Percentiles rank a stretch among this genome's conserved stretches.
Conservation (phyloP, 2,113 vertebrate genomes). For the Salvator merianae region DNA sequence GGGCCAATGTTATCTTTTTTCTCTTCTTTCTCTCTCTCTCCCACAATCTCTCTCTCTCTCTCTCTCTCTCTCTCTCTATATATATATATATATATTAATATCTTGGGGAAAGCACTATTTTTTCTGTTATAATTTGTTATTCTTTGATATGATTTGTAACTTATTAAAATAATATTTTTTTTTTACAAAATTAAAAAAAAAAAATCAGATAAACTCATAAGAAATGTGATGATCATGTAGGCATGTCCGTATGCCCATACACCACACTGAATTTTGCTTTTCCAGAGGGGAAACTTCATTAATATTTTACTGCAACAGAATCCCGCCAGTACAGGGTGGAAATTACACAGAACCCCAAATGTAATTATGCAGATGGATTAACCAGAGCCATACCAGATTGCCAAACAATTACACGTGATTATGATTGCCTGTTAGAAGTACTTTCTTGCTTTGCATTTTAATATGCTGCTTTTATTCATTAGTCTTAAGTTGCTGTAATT, state of each 20-base stretch:
- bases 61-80: no score
- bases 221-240: no score
- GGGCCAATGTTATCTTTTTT: no score
- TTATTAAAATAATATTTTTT: no score
- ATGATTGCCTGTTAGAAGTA: slow-evolving; percentile 32
- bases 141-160: no score
- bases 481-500: slow-evolving; percentile 61
- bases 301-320: not conserved
- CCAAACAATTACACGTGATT: slow-evolving; percentile 44
- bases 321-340: slow-evolving; percentile 25
- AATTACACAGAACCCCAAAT: slow-evolving; percentile 25
- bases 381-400: slow-evolving; percentile 43
- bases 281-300: not conserved
- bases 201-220: not conserved
- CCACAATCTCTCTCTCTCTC: no score
- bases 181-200: no score
- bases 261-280: not conserved
- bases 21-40: no score
- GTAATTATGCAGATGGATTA: slow-evolving; percentile 39
- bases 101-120: no score
- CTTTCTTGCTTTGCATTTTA: slow-evolving; percentile 58
- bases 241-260: no score
- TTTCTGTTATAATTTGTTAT: no score
- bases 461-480: slow-evolving; percentile 58
- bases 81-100: no score